Base-by-base conservation (phyloP, 1,140 invertebrate species). In the Drosophila sucinea region DNA sequence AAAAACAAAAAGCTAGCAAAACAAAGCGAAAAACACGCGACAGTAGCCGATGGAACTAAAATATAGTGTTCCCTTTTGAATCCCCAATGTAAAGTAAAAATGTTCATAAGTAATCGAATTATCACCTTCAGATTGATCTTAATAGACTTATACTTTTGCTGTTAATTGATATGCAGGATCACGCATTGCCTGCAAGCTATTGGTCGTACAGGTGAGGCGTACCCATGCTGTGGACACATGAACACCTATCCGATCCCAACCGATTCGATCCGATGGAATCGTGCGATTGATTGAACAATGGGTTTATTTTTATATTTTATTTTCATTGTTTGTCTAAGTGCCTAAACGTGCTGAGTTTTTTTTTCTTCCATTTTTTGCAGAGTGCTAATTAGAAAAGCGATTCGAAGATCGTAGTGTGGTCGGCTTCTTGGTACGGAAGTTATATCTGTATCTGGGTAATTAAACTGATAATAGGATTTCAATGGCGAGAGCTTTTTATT, bases 41-140 rank as follows among this genome's bases (percentile, higher is more conserved):
- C 23, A 6, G 5, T 23, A 25, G 29, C 1, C 55, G 32, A 44
- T 44, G 33, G 44, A 30, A 55, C 5, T 11, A 55, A 58, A 75
- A 47, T 55, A 41, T 41, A 1, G 10, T 51, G 8, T 27, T 38
- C 8, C 8, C 2, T 1, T 11, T 1, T 38, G 11, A 27, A 51
- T 3, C 3, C 3, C 27, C 6, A 10, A 27, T 51, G 44, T 27
- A 66, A 44, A 33, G 8, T 11, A 23, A 41, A 76, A 55, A 63
- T 32, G 30, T 69, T 64, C 57, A 51, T 40, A 47, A 75, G 62
- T 75, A 75, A 75, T 75, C 68, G 55, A 75, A 75, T 75, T 75
- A 75, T 47, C 73, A 74, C 44, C 55, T 73, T 1, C 2, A 8
- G 44, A 51, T 51, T 51, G 44, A 51, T 51, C 44, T 10, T 10